Base-by-base conservation (phyloP, 2,888 invertebrate genomes). In the Miltochrista miniata region DNA sequence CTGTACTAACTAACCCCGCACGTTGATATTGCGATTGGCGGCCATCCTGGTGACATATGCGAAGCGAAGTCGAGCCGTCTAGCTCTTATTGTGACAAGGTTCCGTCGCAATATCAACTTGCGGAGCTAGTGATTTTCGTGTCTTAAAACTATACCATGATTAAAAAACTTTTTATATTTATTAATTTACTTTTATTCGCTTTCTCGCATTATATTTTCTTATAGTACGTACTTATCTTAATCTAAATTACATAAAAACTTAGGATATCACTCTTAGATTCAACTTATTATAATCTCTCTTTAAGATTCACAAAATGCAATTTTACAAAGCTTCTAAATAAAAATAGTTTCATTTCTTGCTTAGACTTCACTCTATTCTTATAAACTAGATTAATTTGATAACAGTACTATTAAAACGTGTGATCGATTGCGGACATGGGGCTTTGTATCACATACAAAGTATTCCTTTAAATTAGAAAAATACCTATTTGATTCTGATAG, bases 211-310 rank as follows among this genome's bases (percentile, higher is more conserved):
- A 58, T 55, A 50, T 40, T 51, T 44, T 46, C 40, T 56, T 55
- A 2, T 37, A 11, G 51, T 50, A 46, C 53, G 30, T 44, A 44
- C 18, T 24, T 24, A 38, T 18, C 51, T 56, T 50, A 55, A 64
- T 64, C 57, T 64, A 48, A 60, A 65, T 61, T 64, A 66, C 50
- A 57, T 31, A 62, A 44, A 68, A 62, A 54, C 51, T 45, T 56
- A 43, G 18, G 49, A 56, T 36, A 40, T 54, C 40, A 56, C 40
- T 51, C 42, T 37, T 49, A 39, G 24, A 57, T 34, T 59, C 48
- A 57, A 64, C 54, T 52, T 66, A 59, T 56, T 49, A 57, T 54
- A 61, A 56, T 60, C 54, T 67, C 60, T 62, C 31, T 47, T 50
- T 61, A 35, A 39, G 24, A 51, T 63, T 58, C 56, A 41, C 47